phyloP scores from a whole-genome alignment of 2,797 vertebrate species.

The Poeciliopsis presidionis region DNA sequence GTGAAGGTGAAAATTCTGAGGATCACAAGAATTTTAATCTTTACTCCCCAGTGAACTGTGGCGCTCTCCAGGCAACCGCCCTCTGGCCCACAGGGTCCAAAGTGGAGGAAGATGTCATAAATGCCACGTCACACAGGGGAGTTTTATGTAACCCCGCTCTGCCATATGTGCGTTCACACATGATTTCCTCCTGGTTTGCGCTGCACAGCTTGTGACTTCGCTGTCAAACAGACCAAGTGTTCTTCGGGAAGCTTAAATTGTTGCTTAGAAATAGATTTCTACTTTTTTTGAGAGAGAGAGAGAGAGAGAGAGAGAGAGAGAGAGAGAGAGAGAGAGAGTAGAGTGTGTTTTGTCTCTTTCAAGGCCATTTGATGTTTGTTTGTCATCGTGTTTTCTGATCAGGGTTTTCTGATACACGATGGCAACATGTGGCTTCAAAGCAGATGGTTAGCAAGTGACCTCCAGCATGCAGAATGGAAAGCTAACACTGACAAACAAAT shows the following conservation, averaged over 20 bases:
- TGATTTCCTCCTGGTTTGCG: not conserved
- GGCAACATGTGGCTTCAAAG: constrained; percentile 9
- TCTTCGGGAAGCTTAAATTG: not conserved
- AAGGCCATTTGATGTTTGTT: not conserved
- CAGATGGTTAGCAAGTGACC: constrained; percentile 14
- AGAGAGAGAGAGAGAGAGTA: too few species aligned
- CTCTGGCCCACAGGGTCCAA: not conserved
- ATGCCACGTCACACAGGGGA: not conserved
- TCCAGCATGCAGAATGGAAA: constrained; percentile 15
- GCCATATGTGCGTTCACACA: constrained; percentile 5
- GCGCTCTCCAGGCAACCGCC: not conserved
- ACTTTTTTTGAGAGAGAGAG: too few species aligned
- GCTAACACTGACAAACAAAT: not conserved
- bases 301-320: too few species aligned
- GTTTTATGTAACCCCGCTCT: constrained; percentile 1
- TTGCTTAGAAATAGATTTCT: not conserved
- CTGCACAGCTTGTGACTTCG: not conserved
- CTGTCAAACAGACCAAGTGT: not conserved
- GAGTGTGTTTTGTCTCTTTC: not conserved
- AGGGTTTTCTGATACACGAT: not conserved
- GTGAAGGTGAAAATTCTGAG: not conserved
- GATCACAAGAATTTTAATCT: not conserved
- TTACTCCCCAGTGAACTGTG: not conserved
- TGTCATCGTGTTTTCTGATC: not conserved
- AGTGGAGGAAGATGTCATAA: constrained; percentile 9